A percentile compares a stretch with the other conserved stretches of the same genome.
phyloP scores from a whole-genome alignment of 1,140 invertebrate genomes.

The Tribolium madens region DNA sequence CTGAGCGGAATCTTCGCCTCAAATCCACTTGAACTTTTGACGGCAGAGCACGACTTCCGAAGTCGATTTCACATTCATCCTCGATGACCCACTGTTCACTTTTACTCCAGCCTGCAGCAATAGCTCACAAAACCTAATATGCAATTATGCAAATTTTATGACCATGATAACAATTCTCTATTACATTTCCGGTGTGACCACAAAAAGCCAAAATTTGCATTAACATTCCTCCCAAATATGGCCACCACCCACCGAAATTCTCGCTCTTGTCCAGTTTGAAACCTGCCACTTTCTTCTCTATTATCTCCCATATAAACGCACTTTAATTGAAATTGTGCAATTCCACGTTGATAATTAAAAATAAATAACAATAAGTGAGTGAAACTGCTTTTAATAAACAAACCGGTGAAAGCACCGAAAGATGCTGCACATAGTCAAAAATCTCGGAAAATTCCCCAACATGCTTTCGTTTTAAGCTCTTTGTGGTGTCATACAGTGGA shows the following conservation, averaged over 20 bases:
- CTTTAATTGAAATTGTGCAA: constrained; percentile 19
- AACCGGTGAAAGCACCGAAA: neutral
- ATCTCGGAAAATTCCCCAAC: neutral
- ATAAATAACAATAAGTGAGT: constrained; percentile 15
- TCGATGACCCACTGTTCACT: constrained; percentile 25
- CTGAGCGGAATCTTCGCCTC: too few relatives aligned
- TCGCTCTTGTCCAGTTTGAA: neutral
- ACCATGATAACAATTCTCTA: neutral
- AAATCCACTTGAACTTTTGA: neutral
- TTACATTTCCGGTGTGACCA: neutral
- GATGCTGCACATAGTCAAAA: neutral
- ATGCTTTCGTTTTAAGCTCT: constrained; percentile 17
- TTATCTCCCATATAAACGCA: neutral
- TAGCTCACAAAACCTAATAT: constrained; percentile 16
- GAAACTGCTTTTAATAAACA: constrained; percentile 7
- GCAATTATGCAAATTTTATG: constrained; percentile 31
- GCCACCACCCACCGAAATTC: neutral
- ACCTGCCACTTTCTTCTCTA: neutral
- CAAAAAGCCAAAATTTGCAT: neutral
- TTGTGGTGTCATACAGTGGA: constrained; percentile 1
- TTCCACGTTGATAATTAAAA: neutral
- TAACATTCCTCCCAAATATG: neutral
- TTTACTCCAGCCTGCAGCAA: constrained; percentile 20
- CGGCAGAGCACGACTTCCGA: constrained; percentile 7
- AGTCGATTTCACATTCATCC: constrained; percentile 14